Evolutionary conservation across 1,140 invertebrate genomes (phyloP), one percentile per base, ranked within the genome.

Genomic region (Ceratoteleas bidentatus): DNA sequence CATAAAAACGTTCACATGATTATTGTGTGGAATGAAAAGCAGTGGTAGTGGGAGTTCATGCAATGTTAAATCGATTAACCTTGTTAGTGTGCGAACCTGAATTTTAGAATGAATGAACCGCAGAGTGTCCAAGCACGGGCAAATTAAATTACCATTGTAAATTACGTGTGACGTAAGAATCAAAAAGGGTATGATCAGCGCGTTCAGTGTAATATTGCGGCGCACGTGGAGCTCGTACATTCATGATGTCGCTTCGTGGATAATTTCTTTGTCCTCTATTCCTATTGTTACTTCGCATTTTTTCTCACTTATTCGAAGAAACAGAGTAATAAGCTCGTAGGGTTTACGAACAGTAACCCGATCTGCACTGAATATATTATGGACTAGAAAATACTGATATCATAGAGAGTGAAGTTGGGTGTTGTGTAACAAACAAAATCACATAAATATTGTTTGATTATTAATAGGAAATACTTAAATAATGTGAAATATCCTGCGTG

Each of bases 111-210:
- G 53, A 65, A 79, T 75, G 49, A 77, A 69, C 64, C 69, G 38
- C 73, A 54, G 13, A 7, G 16, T 45, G 49, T 47, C 33, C 40
- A 3, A 61, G 57, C 15, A 5, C 13, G 15, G 47, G 61, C 5
- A 69, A 83, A 78, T 78, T 70, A 74, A 83, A 78, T 83, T 74
- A 74, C 74, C 69, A 64, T 78, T 74, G 53, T 74, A 66, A 73
- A 77, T 82, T 61, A 54, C 49, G 11, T 16, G 57, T 40, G 15
- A 16, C 54, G 24, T 33, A 36, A 65, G 53, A 62, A 75, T 81
- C 53, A 54, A 70, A 76, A 81, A 54, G 24, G 24, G 24, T 24
- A 24, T 24, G 24, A 24, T 24, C 24, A 24, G 24, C 24, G 24
- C 24, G 24, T 24, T 24, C 24, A 4, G 1, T 24, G 24, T 24